phyloP scores from a whole-genome alignment of 2,888 invertebrate species.

The Auanema freiburgensis region DNA sequence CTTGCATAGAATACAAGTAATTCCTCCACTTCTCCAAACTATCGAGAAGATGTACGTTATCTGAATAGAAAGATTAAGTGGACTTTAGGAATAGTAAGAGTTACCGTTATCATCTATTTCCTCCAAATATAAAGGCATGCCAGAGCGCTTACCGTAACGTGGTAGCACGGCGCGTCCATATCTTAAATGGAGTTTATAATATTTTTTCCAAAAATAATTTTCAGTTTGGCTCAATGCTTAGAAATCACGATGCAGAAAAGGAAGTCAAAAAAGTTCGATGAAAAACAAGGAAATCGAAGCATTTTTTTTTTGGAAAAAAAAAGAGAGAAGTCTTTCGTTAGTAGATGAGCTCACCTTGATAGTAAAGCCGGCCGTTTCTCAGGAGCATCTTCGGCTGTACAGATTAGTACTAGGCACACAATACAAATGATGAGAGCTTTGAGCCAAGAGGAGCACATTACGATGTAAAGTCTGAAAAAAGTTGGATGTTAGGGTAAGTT shows the following conservation, averaged over 20 bases:
- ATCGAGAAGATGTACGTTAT: too few species aligned
- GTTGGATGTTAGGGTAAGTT: too few species aligned
- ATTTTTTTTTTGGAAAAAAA: conserved; percentile 1
- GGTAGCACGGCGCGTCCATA: conserved; percentile 21
- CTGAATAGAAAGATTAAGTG: too few species aligned
- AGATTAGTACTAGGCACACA: background rate
- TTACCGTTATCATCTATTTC: too few species aligned
- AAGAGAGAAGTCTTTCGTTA: background rate
- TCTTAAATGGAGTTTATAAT: conserved; percentile 10
- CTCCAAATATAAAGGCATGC: too few species aligned
- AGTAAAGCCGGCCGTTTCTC: conserved; percentile 21
- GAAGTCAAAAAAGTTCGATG: conserved; percentile 4
- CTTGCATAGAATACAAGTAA: background rate
- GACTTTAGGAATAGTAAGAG: too few species aligned
- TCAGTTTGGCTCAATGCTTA: background rate
- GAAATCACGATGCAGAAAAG: conserved; percentile 7
- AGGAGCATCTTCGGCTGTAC: conserved; percentile 1
- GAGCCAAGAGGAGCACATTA: too few species aligned
- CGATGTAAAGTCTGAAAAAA: too few species aligned
- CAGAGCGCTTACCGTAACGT: conserved; percentile 18
- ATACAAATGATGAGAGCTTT: too few species aligned
- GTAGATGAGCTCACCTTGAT: conserved; percentile 8
- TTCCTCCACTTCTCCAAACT: too few species aligned
- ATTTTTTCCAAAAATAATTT: background rate
- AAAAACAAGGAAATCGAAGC: conserved; percentile 6